Evolutionary conservation across 1,140 invertebrate species (phyloP), one percentile per base, ranked within the genome.

Genomic region (Charaxes varanes): DNA sequence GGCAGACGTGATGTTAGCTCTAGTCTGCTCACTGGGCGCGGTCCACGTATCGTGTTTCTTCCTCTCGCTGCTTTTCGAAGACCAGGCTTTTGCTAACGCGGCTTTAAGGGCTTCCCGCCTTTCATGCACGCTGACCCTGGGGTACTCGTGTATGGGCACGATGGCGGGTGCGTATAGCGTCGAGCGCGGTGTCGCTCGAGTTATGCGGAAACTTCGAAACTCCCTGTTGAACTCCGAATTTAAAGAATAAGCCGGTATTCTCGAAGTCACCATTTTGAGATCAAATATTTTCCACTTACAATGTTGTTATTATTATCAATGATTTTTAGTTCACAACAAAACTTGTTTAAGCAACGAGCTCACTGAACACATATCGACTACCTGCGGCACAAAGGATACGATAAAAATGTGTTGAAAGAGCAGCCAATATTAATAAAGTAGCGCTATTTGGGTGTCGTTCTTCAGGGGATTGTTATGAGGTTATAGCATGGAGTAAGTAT

Each of bases 221-320:
- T 85, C 84, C 62, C 84, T 77, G 76, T 85, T 85, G 73, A 85
- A 85, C 69, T 85, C 84, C 62, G 76, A 78, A 76, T 84, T 85
- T 27, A 85, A 61, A 70, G 82, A 83, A 80, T 85, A 85, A 64
- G 80, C 81, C 42, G 84, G 84, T 74, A 85, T 84, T 63, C 84
- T 84, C 68, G 84, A 84, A 67, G 84, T 85, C 66, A 85, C 84
- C 84, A 85, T 85, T 77, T 77, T 83, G 79, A 83, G 79, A 80
- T 83, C 79, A 76, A 80, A 69, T n/a, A n/a, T 68, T 70, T 83
- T 80, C 52, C 69, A 73, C 62, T 59, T 55, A 46, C n/a, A 26
- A 37, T 58, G 45, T 62, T 53, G 56, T 47, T 15, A 2, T 12
- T 18, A 31, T 17, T 10, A 8, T 45, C 35, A 59, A 59, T 56